phyloP scores from a whole-genome alignment of 2,888 invertebrate genomes.

The Pollenia labialis region DNA sequence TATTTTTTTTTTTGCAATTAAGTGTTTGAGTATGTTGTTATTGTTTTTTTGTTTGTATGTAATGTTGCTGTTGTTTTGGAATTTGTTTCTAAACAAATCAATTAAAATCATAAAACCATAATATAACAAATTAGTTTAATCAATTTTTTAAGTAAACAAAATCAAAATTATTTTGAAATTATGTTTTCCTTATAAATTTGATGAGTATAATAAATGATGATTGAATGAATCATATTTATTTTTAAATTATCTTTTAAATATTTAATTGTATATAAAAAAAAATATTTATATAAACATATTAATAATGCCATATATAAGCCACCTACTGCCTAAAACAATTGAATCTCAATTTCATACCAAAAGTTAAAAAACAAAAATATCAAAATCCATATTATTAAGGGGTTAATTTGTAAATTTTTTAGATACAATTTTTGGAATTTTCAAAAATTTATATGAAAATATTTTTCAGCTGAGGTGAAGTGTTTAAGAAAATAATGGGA shows the following conservation, averaged over 20 bases:
- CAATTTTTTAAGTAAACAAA: slow-evolving; percentile 19
- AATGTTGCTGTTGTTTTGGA: slow-evolving; percentile 44
- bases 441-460: no score
- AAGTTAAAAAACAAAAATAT: no score
- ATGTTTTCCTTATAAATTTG: slow-evolving; percentile 23
- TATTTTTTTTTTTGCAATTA: slow-evolving; percentile 59
- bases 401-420: no score
- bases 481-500: no score
- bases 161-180: slow-evolving; percentile 1
- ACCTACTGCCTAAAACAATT: no score
- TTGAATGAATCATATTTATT: slow-evolving; percentile 20
- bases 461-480: no score
- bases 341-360: no score
- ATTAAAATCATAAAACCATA: slow-evolving; percentile 9
- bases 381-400: no score
- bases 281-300: neutral
- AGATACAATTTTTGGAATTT: no score
- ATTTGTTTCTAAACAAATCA: slow-evolving; percentile 26
- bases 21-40: slow-evolving; percentile 62
- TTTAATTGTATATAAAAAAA: neutral
- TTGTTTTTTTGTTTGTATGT: slow-evolving; percentile 55
- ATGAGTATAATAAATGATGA: slow-evolving; percentile 32
- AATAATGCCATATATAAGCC: no score
- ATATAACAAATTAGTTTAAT: slow-evolving; percentile 9
- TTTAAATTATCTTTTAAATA: neutral